phyloP scores from a whole-genome alignment of 2,797 vertebrate genomes.

The Pangasius sanitwongsei region DNA sequence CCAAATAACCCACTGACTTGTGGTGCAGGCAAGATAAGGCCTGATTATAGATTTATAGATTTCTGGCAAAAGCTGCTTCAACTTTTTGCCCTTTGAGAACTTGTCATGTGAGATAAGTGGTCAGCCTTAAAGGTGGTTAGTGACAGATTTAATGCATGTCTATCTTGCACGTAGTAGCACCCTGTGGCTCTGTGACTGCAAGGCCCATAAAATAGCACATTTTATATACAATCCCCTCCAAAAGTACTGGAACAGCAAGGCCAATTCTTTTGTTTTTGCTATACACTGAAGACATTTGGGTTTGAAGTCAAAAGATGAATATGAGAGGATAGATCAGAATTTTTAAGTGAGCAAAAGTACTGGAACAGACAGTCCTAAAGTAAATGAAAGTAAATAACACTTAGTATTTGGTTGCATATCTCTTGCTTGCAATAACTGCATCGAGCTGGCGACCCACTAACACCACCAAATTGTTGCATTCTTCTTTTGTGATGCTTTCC shows the following conservation, averaged over 20 bases:
- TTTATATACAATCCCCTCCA: background rate
- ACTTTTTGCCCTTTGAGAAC: slow-evolving; percentile 39
- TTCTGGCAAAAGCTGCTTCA: slow-evolving; percentile 37
- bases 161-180: slow-evolving; percentile 12
- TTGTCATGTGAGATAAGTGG: slow-evolving; percentile 17
- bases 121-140: slow-evolving; percentile 21
- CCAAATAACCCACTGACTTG: slow-evolving; percentile 14
- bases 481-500: background rate
- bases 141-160: slow-evolving; percentile 29
- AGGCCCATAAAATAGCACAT: slow-evolving; percentile 17
- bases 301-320: background rate
- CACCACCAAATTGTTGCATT: background rate
- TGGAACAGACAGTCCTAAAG: background rate
- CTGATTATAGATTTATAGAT: slow-evolving; percentile 51
- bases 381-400: background rate
- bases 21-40: slow-evolving; percentile 44
- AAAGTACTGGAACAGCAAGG: background rate
- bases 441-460: background rate
- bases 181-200: slow-evolving; percentile 21
- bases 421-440: background rate
- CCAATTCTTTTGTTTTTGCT: background rate
- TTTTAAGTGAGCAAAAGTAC: background rate
- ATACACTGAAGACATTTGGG: background rate
- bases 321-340: background rate
- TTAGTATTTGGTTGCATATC: background rate